phyloP scores from a whole-genome alignment of 2,888 invertebrate species.

The Nineta flava region DNA sequence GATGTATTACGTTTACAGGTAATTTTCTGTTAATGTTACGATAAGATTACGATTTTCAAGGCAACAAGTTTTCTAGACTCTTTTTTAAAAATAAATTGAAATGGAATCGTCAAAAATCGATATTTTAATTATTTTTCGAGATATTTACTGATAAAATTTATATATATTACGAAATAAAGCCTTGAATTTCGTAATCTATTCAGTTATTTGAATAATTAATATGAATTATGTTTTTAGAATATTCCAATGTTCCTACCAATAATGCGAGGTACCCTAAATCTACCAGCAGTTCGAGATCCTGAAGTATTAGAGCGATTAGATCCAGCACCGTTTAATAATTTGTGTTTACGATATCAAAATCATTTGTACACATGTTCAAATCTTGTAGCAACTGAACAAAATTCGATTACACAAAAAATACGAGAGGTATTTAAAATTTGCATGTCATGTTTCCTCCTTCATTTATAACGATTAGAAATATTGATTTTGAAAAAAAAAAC shows the following conservation, averaged over 20 bases:
- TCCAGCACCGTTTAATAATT: slow-evolving; percentile 43
- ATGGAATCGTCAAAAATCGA: too few relatives aligned
- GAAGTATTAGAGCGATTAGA: slow-evolving; percentile 70
- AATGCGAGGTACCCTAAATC: slow-evolving; percentile 72
- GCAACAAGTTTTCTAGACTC: not conserved
- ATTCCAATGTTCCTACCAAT: slow-evolving; percentile 90
- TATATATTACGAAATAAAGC: too few relatives aligned
- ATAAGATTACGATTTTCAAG: not conserved
- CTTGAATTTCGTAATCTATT: too few relatives aligned
- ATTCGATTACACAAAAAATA: slow-evolving; percentile 51
- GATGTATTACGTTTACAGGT: slow-evolving; percentile 56
- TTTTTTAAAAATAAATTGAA: slow-evolving; percentile 2
- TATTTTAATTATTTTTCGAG: too few relatives aligned
- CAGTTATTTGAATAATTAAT: too few relatives aligned
- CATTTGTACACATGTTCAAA: slow-evolving; percentile 73
- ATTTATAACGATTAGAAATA: not conserved
- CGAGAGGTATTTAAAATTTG: slow-evolving; percentile 46
- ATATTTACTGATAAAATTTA: too few relatives aligned
- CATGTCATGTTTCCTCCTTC: too few relatives aligned
- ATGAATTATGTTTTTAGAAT: slow-evolving; percentile 28
- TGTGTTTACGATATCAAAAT: slow-evolving; percentile 69
- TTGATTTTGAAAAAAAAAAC: too few relatives aligned
- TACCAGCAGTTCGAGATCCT: slow-evolving; percentile 73
- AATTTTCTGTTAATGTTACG: slow-evolving; percentile 3
- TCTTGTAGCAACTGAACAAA: slow-evolving; percentile 65